A percentile compares a stretch with the other conserved stretches of the same genome.
phyloP scores from a whole-genome alignment of 2,113 vertebrate genomes.

The Pycnonotus jocosus region DNA sequence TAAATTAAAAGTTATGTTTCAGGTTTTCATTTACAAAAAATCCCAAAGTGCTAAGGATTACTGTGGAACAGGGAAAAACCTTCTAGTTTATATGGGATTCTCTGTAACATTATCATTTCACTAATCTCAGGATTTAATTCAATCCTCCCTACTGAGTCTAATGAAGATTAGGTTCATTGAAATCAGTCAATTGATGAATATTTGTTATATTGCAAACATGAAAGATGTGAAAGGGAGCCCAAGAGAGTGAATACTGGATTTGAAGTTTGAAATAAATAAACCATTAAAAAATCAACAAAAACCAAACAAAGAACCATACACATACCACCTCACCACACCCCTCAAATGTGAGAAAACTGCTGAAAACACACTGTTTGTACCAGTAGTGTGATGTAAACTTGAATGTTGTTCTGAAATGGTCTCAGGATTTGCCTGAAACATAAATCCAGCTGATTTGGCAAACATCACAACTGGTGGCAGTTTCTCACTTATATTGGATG shows the following conservation, averaged over 20 bases:
- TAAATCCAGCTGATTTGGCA: neutral
- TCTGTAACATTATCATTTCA: neutral
- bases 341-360: neutral
- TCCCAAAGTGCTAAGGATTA: neutral
- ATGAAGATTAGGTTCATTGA: neutral
- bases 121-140: neutral
- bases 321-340: rapidly evolving
- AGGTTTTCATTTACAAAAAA: neutral
- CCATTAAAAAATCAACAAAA: neutral
- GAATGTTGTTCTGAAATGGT: neutral
- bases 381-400: neutral
- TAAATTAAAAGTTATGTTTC: neutral
- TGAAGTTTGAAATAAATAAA: neutral
- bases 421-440: neutral
- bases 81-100: neutral
- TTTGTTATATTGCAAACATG: neutral
- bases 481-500: neutral
- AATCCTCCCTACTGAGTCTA: neutral
- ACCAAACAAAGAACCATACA: neutral
- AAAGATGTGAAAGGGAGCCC: neutral
- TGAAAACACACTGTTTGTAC: neutral
- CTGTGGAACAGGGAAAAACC: neutral
- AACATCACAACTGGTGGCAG: neutral
- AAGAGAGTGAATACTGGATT: neutral
- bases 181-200: neutral